Evolutionary conservation across 2,888 invertebrate species (phyloP), one percentile per base, ranked within the genome.

Genomic region (Cylindroiulus punctatus): DNA sequence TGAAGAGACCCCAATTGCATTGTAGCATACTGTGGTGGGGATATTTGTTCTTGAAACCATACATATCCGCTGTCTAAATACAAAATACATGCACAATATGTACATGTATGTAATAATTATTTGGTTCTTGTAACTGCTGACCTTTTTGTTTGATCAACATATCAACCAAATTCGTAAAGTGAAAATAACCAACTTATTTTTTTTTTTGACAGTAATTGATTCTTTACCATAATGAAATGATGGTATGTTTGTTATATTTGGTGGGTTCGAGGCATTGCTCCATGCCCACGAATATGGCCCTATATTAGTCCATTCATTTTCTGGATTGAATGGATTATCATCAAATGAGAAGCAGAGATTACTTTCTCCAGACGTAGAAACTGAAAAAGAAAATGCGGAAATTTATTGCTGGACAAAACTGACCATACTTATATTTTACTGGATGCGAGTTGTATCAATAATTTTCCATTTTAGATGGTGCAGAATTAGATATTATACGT

Each of bases 211-310:
- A 30, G 8, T 4, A 26, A 30, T 7, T 36, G 7, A 36, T 4
- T 36, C 36, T 36, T n/a, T 83, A 83, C 83, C 44, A 22, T n/a
- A 83, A 83, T 83, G 14, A n/a, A 83, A 83, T 36, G 40, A 83
- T 40, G 83, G 83, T 40, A 83, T 83, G 40, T 44, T 83, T 22
- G 40, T 83, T 40, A 44, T 83, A 26, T 83, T 40, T 12, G 83
- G 42, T 83, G 83, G 83, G 40, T 83, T 22, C 12, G 17, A 40
- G 10, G 83, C 10, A 83, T 44, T 83, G 22, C 83, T 76, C 76
- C 76, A 76, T 30, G 22, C 76, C 76, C 76, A 76, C 22, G 76
- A 76, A 30, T 76, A 30, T 26, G 76, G 30, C 0, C 76, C 76
- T 12, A 8, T 76, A 4, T 76, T 76, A 30, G 14, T 76, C 76